Percentiles rank a stretch among this genome's conserved stretches.
These are phyloP conservation scores for Otis tarda DNA, from an alignment of 2,113 vertebrate genomes.

Conservation along the genomic window DNA sequence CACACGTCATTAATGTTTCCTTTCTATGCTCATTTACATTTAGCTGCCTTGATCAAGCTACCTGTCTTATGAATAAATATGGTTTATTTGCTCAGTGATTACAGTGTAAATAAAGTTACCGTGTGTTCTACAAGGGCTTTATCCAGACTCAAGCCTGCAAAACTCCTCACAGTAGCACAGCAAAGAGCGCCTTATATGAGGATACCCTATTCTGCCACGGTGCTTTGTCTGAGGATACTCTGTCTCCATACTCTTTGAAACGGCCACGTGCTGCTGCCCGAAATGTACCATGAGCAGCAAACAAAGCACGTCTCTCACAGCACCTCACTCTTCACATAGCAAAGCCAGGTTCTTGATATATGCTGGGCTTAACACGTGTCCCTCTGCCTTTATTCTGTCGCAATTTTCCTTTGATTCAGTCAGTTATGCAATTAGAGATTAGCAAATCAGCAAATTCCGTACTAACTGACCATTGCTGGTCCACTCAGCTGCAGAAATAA, in stretches of 20 bases:
- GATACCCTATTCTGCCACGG: background rate
- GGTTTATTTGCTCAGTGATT: background rate
- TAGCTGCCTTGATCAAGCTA: background rate
- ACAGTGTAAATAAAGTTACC: background rate
- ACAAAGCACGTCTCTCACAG: rapidly evolving
- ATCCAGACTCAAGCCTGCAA: background rate
- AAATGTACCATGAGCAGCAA: background rate
- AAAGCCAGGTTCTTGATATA: background rate
- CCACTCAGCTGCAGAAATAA: background rate
- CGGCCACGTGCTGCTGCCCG: background rate
- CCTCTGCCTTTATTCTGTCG: background rate
- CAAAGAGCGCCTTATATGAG: background rate
- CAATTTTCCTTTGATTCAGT: background rate
- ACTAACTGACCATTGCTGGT: background rate
- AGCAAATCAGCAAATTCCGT: background rate
- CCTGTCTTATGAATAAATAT: background rate
- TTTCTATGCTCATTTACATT: background rate
- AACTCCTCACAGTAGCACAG: background rate
- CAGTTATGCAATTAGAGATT: background rate
- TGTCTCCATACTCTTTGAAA: rapidly evolving
- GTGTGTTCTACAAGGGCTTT: background rate
- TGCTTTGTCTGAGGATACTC: background rate
- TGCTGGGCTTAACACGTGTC: rapidly evolving
- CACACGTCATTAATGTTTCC: background rate
- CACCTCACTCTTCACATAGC: rapidly evolving